These are phyloP conservation scores for Anser brachyrhynchus DNA, from an alignment of 2,113 vertebrate species.

Conservation along the genomic window DNA sequence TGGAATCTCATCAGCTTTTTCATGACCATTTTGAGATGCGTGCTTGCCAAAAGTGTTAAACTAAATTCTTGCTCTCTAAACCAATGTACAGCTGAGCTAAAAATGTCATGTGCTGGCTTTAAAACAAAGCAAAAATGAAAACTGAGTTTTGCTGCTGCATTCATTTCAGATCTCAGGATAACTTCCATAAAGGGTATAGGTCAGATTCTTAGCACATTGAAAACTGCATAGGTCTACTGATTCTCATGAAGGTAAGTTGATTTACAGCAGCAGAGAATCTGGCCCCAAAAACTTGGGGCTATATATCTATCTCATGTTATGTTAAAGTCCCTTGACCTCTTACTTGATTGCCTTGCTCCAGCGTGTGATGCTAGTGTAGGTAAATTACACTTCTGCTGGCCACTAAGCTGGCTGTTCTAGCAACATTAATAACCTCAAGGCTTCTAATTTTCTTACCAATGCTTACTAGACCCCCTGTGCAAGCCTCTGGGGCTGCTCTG, in stretches of 20 bases:
- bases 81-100: conserved; percentile 35
- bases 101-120: conserved; percentile 59
- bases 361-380: conserved; percentile 43
- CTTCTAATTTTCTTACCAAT: conserved; percentile 73
- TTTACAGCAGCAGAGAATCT: conserved; percentile 65
- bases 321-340: conserved; percentile 66
- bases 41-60: conserved; percentile 53
- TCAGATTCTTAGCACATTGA: conserved; percentile 23
- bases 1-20: conserved; percentile 57
- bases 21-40: conserved; percentile 50
- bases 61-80: conserved; percentile 47
- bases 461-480: conserved; percentile 70
- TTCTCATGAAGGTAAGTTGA: conserved; percentile 28
- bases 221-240: conserved; percentile 26
- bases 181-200: conserved; percentile 38
- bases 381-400: conserved; percentile 70
- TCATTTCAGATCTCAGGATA: conserved; percentile 48
- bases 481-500: conserved; percentile 64
- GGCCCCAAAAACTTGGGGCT: conserved; percentile 30
- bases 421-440: conserved; percentile 70
- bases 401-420: conserved; percentile 61
- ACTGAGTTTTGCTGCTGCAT: conserved; percentile 51
- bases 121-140: conserved; percentile 63
- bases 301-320: conserved; percentile 56
- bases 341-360: conserved; percentile 65